Evolutionary conservation across 2,113 vertebrate genomes (phyloP), one percentile per base, ranked within the genome.

Genomic region (Nerophis ophidion): DNA sequence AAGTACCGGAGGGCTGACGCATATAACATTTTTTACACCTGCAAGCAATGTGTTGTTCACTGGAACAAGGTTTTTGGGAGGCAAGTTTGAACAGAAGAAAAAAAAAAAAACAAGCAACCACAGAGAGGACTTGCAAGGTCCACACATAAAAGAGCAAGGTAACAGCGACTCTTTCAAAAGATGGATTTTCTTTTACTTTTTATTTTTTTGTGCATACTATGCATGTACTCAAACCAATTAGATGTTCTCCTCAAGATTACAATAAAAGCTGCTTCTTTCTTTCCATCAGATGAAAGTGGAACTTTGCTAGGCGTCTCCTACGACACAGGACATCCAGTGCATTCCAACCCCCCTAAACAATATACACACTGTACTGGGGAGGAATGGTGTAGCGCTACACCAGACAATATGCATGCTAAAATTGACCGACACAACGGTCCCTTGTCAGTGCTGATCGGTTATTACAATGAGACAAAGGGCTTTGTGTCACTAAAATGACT

Each of bases 401-500:
- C 84, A 84, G 89, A 84, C 82, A 90, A 90, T 92, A 90, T 93
- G 94, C 90, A 95, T 93, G 85, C 92, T 93, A 90, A 93, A 89
- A 85, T 81, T 84, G 88, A 81, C 56, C 67, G 16, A 65, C 88
- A 97, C 95, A 97, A 91, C 84, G 75, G 72, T 73, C 82, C 87
- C 80, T 94, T 98, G 94, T 96, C 66, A 73, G 57, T 66, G 80
- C 79, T 89, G 91, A 91, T 93, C 90, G 81, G 91, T 86, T 89
- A 88, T 91, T 90, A 87, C 84, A 89, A 77, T 75, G 70, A 74
- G 76, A 91, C 91, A 95, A 92, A 89, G 86, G 84, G 76, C 64
- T 75, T 85, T 79, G 75, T 79, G 83, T 86, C 86, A 81, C 83
- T 82, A 75, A 86, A 91, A 90, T 89, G 89, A 88, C 86, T 88